Evolutionary conservation across 2,888 invertebrate genomes (phyloP), one percentile per base, ranked within the genome.

Genomic region (Cataglyphis altisquamis): DNA sequence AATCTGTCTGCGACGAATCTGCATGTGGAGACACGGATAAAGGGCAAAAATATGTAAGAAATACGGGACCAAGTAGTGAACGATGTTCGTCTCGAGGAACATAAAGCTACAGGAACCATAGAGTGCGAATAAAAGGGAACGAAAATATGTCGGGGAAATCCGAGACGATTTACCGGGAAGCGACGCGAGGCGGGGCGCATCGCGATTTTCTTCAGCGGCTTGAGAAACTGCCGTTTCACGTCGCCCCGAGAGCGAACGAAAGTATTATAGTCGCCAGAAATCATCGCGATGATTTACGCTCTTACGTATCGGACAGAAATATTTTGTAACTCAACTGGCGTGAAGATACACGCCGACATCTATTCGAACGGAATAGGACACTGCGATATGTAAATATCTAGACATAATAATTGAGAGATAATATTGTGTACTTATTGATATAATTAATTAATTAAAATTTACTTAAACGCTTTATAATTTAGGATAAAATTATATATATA

Each of bases 81-180:
- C 78, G 78, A 80, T 80, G 78, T 80, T 80, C 70, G 78, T 80
- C 70, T 21, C 70, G 25, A 60, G 78, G 45, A 80, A 70, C 78
- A 70, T 70, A 80, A 70, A 80, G 78, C 70, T 70, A 80, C 78
- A 70, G 78, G 60, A 60, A 70, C 60, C 78, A 60, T 70, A 70
- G 78, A 80, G 70, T 80, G 60, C 78, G 78, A 80, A 80, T 80
- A 80, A 78, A 67, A 55, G 57, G 45, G 70, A n/a, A 32, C 60
- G 68, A 80, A 80, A 80, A 70, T 70, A 70, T 68, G 60, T 70
- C 60, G 70, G 78, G 78, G 70, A 80, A 80, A 80, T 80, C 78
- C 78, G 78, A 80, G 78, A 80, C 78, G 70, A 80, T 80, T 80
- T 80, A 80, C 60, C 70, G 78, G 21, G 60, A 70, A 80, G 68